Base-by-base conservation (phyloP, 2,113 vertebrate genomes). In the Brachypodius melanocephalos region DNA sequence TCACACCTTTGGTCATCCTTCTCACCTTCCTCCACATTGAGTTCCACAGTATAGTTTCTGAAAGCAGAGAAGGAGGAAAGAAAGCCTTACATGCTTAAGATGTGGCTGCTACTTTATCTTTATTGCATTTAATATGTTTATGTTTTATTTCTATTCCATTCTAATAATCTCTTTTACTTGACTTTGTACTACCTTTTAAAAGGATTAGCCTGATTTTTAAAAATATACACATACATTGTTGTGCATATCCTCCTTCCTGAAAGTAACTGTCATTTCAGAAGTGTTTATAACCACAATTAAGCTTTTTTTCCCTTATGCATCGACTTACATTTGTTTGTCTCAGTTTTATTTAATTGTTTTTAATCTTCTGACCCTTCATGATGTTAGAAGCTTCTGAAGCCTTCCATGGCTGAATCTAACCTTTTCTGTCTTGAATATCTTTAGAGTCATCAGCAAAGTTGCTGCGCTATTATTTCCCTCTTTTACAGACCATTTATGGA, bases 231-330 rank as follows among this genome's bases (percentile, higher is more conserved):
- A 5, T 36, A 2, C 3, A 34, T 46, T 80, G 2, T 38, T 88
- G 57, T 58, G 9, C 10, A 46, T 45, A n/a, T 67, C 75, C 12
- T 71, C 4, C 32, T 71, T 84, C 11, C 29, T 81, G 17, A 71
- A 24, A 58, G 40, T 14, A 89, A 46, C 4, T 81, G 9, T 54
- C 3, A 25, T 38, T 89, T 94, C 36, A 89, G 52, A 93, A 89
- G 72, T 8, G 20, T 8, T 4, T 68, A 48, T n/a, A 78, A 78
- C 25, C 15, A 78, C 28, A 48, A 26, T 22, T 17, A 54, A 6
- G 18, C 2, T 6, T 36, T 62, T 61, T 1, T 1, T 9, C 12
- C 8, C 0, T 3, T 2, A 12, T 31, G 7, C 8, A 48, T 75
- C 17, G 68, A 68, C 65, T 85, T 43, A 61, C 0, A 3, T 78